Base-by-base conservation (phyloP, 2,113 vertebrate species). In the Platanista minor region DNA sequence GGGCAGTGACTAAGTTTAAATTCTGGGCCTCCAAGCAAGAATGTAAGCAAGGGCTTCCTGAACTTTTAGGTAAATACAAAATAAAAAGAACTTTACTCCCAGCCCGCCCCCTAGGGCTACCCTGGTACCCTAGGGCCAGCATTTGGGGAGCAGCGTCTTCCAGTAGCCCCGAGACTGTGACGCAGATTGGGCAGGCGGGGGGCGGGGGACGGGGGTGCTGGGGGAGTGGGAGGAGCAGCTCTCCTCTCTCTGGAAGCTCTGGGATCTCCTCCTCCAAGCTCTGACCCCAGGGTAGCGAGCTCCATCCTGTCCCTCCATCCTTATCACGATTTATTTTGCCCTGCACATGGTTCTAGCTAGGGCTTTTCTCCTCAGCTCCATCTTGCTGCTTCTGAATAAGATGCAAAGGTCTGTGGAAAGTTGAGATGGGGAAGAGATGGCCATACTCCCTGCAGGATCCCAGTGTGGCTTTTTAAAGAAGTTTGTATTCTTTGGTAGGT, bases 1-100 rank as follows among this genome's bases (percentile, higher is more conserved):
- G 81, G 91, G 62, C 95, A 89, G 86, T 94, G 97, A 96, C 95
- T 96, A 95, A 97, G 78, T 97, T 94, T 95, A 96, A 97, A 87
- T 93, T 89, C 93, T 97, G 95, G 95, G 93, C 91, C 95, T 94
- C 89, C 54, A 96, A 80, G 95, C 88, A 94, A 95, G 94, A 96
- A 95, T 83, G 87, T 94, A 74, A 96, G 94, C 84, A 86, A 94
- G 57, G 78, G 61, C 91, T 93, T 92, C 83, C 93, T 89, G 95
- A 93, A 92, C 91, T 95, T 96, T 96, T 77, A 59, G 15, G 69
- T 77, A 96, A 91, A 96, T 91, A 89, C 52, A 41, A 81, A 97
- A 77, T 75, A 84, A 87, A 88, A 95, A 59, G 64, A 96, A 39
- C 10, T 33, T 61, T 33, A 33, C 4, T 90, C n/a, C 21, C 67